phyloP scores from a whole-genome alignment of 1,140 invertebrate species.

The Microplitis demolitor region DNA sequence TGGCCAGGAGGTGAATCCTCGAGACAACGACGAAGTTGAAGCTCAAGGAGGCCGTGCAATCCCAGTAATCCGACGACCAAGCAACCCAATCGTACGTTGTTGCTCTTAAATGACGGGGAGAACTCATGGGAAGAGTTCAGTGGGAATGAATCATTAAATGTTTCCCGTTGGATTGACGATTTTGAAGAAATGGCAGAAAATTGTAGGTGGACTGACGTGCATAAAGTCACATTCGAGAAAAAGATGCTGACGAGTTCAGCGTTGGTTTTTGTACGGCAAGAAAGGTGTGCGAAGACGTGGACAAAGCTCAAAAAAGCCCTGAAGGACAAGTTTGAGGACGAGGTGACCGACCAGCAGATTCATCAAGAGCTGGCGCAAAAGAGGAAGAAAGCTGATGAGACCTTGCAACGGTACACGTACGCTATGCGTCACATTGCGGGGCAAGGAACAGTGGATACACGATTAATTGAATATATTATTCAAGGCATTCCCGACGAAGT shows the following conservation, averaged over 20 bases:
- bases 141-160: too few relatives aligned
- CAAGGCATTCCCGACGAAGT: constrained; percentile 46
- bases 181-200: constrained; percentile 30
- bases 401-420: constrained; percentile 33
- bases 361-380: constrained; percentile 27
- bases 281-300: constrained; percentile 27
- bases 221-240: constrained; percentile 34
- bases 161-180: constrained; percentile 11
- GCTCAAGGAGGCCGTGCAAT: too few relatives aligned
- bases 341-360: constrained; percentile 30
- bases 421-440: constrained; percentile 40
- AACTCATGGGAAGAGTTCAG: too few relatives aligned
- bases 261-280: constrained; percentile 31
- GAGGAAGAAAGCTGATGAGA: constrained; percentile 37
- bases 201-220: constrained; percentile 26
- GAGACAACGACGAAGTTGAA: too few relatives aligned
- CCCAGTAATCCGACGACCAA: too few relatives aligned
- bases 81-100: too few relatives aligned
- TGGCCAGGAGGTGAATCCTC: too few relatives aligned
- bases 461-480: constrained; percentile 48
- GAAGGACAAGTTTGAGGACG: constrained; percentile 33
- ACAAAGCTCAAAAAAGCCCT: constrained; percentile 28
- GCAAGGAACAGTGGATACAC: constrained; percentile 41
- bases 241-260: constrained; percentile 32
- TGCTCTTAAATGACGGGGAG: too few relatives aligned